phyloP scores from a whole-genome alignment of 2,113 vertebrate genomes.

The Phalacrocorax aristotelis region DNA sequence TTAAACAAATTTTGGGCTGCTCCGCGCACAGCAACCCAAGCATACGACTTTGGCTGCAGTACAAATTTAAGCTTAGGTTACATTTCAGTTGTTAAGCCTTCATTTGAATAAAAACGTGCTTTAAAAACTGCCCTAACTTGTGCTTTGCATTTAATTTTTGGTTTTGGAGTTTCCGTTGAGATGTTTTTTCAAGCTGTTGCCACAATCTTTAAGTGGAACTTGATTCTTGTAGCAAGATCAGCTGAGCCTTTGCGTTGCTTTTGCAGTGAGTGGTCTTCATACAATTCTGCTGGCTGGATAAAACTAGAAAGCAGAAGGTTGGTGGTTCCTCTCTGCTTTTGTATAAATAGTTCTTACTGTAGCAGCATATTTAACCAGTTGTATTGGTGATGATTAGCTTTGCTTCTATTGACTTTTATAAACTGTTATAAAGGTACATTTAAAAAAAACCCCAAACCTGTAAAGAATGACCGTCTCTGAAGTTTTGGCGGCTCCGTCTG shows the following conservation, averaged over 20 bases:
- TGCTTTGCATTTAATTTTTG: not conserved
- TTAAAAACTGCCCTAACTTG: not conserved
- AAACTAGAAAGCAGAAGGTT: not conserved
- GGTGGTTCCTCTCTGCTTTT: not conserved
- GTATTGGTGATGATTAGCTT: not conserved
- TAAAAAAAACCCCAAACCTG: too few relatives aligned
- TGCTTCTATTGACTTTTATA: not conserved
- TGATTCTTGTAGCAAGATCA: not conserved
- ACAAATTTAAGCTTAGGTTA: not conserved
- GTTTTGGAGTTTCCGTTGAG: not conserved
- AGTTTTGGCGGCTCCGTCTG: conserved; percentile 6
- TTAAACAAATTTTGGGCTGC: not conserved
- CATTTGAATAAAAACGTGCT: not conserved
- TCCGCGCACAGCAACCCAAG: not conserved
- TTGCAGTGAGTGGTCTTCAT: too few relatives aligned
- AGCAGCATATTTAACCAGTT: not conserved
- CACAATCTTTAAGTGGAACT: not conserved
- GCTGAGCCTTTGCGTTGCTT: not conserved
- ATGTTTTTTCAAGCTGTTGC: not conserved
- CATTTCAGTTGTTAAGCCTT: not conserved
- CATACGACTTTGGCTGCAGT: not conserved
- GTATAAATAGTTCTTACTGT: not conserved
- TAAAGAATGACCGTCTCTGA: not conserved
- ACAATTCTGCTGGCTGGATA: not conserved
- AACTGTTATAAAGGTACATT: rapidly evolving